A percentile compares a stretch with the other conserved stretches of the same genome.
Conservation (phyloP, 64 coral and sea anemone species). For the Actinia tenebrosa region DNA sequence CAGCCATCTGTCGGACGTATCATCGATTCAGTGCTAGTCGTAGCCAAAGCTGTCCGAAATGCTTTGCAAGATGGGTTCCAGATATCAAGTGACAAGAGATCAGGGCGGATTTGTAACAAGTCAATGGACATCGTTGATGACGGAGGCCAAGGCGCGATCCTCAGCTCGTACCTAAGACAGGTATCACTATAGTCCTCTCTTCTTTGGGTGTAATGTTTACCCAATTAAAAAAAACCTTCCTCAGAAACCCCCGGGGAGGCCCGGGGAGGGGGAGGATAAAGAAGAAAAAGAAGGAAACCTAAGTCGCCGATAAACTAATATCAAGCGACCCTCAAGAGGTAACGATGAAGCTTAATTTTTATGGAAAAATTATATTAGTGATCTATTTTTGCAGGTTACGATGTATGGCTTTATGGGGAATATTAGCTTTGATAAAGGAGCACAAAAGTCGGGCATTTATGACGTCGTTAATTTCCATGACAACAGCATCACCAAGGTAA, state of each 20-base stretch:
- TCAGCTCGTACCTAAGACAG: neutral
- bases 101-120: neutral
- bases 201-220: no score
- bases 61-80: neutral
- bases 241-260: no score
- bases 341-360: no score
- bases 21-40: slow-evolving; percentile 2
- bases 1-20: neutral
- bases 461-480: neutral
- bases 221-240: no score
- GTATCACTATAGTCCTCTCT: neutral
- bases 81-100: neutral
- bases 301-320: no score
- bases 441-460: neutral
- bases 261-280: no score
- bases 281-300: no score
- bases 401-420: slow-evolving; percentile 45
- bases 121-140: neutral
- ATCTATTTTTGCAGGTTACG: neutral
- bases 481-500: no score
- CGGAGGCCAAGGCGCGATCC: neutral
- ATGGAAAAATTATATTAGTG: no score
- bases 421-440: slow-evolving; percentile 19
- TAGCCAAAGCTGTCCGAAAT: slow-evolving; percentile 9
- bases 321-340: no score